Evolutionary conservation across 2,888 invertebrate genomes (phyloP).

Genomic region (Vesta saturnalis): DNA sequence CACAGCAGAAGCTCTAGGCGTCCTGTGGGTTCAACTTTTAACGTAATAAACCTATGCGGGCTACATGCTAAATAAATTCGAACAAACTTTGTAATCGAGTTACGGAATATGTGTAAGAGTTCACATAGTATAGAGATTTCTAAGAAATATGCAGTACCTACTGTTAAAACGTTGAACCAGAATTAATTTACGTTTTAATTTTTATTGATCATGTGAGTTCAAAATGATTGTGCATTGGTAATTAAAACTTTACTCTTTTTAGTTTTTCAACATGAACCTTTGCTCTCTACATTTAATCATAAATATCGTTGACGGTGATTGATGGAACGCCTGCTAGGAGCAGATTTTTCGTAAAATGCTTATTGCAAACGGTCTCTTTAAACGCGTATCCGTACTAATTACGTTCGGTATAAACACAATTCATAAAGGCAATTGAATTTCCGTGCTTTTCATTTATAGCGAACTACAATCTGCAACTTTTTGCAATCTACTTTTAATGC

Average conservation of each 20-base stretch:
- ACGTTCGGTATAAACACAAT: too few species aligned
- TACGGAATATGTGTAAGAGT: constrained; percentile 51
- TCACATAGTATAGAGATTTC: constrained; percentile 38
- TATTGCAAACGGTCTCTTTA: too few species aligned
- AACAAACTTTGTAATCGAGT: constrained; percentile 53
- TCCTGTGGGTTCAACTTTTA: constrained; percentile 40
- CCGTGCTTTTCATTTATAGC: too few species aligned
- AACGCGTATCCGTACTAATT: too few species aligned
- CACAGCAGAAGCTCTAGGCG: constrained; percentile 27
- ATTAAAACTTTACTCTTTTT: neutral
- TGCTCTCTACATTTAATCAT: neutral
- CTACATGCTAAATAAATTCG: constrained; percentile 51
- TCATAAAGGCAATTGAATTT: too few species aligned
- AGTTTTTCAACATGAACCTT: neutral
- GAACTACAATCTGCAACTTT: too few species aligned
- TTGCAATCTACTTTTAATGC: too few species aligned
- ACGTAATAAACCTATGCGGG: constrained; percentile 49
- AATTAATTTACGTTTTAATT: neutral
- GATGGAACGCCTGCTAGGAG: neutral
- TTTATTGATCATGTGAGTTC: neutral
- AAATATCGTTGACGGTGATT: neutral
- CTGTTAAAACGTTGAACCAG: too few species aligned
- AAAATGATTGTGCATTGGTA: neutral
- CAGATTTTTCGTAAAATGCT: neutral
- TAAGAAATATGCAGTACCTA: constrained; percentile 22